phyloP scores from a whole-genome alignment of 2,888 invertebrate species.

The Morinoia aosen region DNA sequence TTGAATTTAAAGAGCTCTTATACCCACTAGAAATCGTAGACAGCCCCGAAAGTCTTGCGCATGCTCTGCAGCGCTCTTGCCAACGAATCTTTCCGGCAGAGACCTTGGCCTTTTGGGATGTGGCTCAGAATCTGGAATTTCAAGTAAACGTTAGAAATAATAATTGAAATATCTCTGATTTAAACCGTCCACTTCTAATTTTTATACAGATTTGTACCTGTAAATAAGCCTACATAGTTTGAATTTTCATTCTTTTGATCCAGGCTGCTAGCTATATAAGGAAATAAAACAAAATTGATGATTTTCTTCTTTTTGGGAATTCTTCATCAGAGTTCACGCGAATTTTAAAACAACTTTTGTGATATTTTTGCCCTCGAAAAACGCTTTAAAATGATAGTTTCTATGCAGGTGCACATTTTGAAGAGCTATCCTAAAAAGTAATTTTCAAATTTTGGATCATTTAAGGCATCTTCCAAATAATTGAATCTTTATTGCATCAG shows the following conservation, averaged over 20 bases:
- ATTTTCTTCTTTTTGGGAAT: background rate
- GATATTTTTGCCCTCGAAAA: background rate
- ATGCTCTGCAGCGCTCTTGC: conserved; percentile 84
- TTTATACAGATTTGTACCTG: too few species aligned
- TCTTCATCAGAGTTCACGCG: too few species aligned
- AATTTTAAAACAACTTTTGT: background rate
- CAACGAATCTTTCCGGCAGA: conserved; percentile 86
- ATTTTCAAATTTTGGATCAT: background rate
- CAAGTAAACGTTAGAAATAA: conserved; percentile 67
- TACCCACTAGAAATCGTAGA: conserved; percentile 84
- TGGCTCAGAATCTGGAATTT: conserved; percentile 77
- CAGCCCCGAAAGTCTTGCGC: conserved; percentile 85
- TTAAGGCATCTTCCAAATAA: background rate
- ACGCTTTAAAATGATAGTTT: too few species aligned
- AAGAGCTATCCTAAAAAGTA: too few species aligned
- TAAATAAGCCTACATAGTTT: too few species aligned
- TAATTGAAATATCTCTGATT: background rate
- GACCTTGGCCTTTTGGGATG: conserved; percentile 86
- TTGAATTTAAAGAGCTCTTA: conserved; percentile 1
- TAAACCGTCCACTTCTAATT: too few species aligned
- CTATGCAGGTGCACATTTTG: too few species aligned
- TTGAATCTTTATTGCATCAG: background rate
- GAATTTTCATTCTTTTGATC: too few species aligned
- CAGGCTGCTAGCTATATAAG: background rate
- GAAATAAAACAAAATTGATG: background rate